Evolutionary conservation across 64 coral and sea anemone species (phyloP).

Genomic region (Dendrophyllia cribrosa): DNA sequence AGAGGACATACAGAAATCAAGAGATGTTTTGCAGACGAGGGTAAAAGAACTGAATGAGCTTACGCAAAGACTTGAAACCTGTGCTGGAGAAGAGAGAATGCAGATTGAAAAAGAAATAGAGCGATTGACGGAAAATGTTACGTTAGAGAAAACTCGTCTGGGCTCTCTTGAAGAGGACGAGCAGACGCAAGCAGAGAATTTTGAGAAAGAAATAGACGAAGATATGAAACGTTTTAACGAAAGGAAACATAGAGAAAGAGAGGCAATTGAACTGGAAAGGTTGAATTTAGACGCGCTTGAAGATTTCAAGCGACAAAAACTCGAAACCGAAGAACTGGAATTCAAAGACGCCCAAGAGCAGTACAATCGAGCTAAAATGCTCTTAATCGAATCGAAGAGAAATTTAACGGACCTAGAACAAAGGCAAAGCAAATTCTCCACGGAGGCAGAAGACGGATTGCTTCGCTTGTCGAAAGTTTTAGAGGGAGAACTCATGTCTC

Average conservation of each 20-base stretch:
- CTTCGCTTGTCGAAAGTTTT: conserved; percentile 75
- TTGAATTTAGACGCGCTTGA: conserved; percentile 66
- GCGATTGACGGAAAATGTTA: conserved; percentile 8
- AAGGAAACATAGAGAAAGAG: conserved; percentile 49
- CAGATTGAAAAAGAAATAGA: conserved; percentile 66
- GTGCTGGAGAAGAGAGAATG: conserved; percentile 35
- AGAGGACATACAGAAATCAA: conserved; percentile 24
- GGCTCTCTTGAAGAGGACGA: conserved; percentile 72
- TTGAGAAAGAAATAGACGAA: conserved; percentile 81
- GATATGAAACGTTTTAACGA: conserved; percentile 56
- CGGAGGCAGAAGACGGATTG: conserved; percentile 67
- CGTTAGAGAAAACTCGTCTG: conserved; percentile 45
- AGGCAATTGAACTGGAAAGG: conserved; percentile 72
- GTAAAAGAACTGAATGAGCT: conserved; percentile 43
- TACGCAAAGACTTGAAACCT: conserved; percentile 25
- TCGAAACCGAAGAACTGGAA: conserved; percentile 78
- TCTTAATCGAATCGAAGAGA: conserved; percentile 81
- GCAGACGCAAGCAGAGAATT: conserved; percentile 39
- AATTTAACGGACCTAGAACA: conserved; percentile 71
- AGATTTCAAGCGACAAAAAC: conserved; percentile 66
- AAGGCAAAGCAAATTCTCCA: conserved; percentile 48
- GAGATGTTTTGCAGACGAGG: conserved; percentile 27
- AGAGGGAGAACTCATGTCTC: conserved; percentile 59
- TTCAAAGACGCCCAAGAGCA: conserved; percentile 74
- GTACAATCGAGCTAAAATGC: conserved; percentile 88